These are phyloP conservation scores for Hippopotamyrus pictus DNA, from an alignment of 2,797 vertebrate genomes.

Conservation along the genomic window DNA sequence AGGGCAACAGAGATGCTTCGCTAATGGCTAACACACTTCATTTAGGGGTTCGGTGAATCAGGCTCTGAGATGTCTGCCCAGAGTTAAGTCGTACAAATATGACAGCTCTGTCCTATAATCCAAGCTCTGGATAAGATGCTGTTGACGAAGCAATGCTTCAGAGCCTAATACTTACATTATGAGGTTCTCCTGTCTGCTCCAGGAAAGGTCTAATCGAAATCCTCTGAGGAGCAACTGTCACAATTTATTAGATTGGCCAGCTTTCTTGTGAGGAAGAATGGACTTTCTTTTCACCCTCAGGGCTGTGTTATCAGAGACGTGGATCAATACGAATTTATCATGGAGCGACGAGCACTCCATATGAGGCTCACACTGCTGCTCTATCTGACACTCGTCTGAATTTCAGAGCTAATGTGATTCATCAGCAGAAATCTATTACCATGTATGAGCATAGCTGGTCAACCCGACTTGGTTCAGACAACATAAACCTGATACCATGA, in stretches of 20 bases:
- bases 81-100: background rate
- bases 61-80: background rate
- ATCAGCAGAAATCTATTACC: slow-evolving; percentile 7
- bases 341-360: background rate
- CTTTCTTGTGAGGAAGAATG: background rate
- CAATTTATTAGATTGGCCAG: background rate
- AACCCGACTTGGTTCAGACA: background rate
- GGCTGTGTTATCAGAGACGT: background rate
- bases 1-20: background rate
- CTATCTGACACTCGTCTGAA: background rate
- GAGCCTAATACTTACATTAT: background rate
- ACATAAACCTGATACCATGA: background rate
- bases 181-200: background rate
- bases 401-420: background rate
- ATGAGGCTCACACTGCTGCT: background rate
- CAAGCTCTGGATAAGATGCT: background rate
- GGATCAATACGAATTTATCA: background rate
- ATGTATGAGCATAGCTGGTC: background rate
- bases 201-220: background rate
- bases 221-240: background rate
- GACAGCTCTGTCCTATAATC: background rate
- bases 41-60: background rate
- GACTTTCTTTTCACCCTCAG: background rate
- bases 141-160: background rate
- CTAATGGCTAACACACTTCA: background rate